Percentiles rank a stretch among this genome's conserved stretches.
These are phyloP conservation scores for Zosterops pallidus DNA, from an alignment of 2,113 vertebrate species.

Conservation along the genomic window DNA sequence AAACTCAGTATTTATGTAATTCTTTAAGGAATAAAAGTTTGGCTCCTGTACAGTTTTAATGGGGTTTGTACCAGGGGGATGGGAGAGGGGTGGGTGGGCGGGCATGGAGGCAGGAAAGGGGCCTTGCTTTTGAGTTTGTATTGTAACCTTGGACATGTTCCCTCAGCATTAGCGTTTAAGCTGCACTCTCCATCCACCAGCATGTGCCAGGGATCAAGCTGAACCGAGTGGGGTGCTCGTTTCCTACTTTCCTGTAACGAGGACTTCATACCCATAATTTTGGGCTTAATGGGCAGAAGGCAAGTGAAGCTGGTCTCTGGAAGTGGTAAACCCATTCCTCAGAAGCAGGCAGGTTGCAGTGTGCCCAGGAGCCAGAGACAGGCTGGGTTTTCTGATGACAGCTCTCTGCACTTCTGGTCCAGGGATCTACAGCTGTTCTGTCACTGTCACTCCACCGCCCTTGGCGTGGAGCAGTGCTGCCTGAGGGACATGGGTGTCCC, in stretches of 20 bases:
- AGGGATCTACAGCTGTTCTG: not conserved
- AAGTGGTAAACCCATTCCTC: not conserved
- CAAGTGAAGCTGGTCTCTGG: not conserved
- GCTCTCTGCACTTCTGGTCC: not conserved
- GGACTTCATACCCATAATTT: not conserved
- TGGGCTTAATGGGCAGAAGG: not conserved
- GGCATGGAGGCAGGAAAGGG: constrained; percentile 59
- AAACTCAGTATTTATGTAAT: constrained; percentile 89
- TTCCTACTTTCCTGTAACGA: not conserved
- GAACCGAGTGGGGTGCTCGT: not conserved
- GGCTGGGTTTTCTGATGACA: not conserved
- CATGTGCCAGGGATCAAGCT: constrained; percentile 18
- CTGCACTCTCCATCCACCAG: constrained; percentile 30
- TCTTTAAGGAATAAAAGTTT: constrained; percentile 80
- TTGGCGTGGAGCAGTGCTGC: not conserved
- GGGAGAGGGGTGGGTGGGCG: constrained; percentile 46
- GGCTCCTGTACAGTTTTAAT: constrained; percentile 75
- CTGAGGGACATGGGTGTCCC: not conserved
- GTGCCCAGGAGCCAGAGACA: not conserved
- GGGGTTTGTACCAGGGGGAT: constrained; percentile 65
- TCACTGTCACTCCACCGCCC: not conserved
- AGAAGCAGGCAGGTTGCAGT: not conserved
- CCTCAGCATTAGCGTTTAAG: constrained; percentile 75
- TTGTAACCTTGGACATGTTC: constrained; percentile 66
- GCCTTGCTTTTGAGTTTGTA: constrained; percentile 69